Percentiles rank a stretch among this genome's conserved stretches.
Evolutionary conservation across 2,797 vertebrate species (phyloP).

Genomic region (Rachycentron canadum): DNA sequence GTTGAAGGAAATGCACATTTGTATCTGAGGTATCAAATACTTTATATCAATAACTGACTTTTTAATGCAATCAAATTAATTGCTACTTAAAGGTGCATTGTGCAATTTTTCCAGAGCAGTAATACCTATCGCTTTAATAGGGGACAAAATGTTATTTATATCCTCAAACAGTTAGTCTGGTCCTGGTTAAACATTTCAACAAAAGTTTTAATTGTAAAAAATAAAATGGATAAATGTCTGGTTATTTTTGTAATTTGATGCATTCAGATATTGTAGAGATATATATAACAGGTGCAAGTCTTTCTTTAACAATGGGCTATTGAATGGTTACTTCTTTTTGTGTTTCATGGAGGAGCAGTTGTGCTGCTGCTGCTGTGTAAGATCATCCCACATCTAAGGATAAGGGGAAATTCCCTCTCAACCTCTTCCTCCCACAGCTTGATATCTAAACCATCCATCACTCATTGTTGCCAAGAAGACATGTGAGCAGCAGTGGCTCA

Average conservation of each 20-base stretch:
- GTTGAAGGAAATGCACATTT: not conserved
- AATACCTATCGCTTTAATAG: not conserved
- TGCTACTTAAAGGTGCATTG: not conserved
- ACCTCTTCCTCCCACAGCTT: conserved; percentile 19
- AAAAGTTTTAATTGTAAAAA: not conserved
- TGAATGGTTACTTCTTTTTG: not conserved
- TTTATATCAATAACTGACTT: not conserved
- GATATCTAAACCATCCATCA: conserved; percentile 42
- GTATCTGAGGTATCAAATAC: not conserved
- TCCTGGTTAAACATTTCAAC: not conserved
- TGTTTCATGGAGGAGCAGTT: not conserved
- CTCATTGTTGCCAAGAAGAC: conserved; percentile 14
- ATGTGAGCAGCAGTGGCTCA: conserved; percentile 32
- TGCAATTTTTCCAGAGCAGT: not conserved
- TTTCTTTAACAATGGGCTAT: not conserved
- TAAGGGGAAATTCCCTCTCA: conserved; percentile 11
- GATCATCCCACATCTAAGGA: conserved; percentile 22
- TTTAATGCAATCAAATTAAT: not conserved
- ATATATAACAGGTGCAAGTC: not conserved
- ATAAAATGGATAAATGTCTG: not conserved
- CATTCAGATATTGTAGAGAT: not conserved
- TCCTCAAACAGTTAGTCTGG: not conserved
- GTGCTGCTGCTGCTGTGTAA: not conserved
- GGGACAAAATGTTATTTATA: not conserved
- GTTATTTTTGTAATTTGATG: not conserved